Conservation (phyloP, 2,113 vertebrate genomes). For the Gadus macrocephalus region DNA sequence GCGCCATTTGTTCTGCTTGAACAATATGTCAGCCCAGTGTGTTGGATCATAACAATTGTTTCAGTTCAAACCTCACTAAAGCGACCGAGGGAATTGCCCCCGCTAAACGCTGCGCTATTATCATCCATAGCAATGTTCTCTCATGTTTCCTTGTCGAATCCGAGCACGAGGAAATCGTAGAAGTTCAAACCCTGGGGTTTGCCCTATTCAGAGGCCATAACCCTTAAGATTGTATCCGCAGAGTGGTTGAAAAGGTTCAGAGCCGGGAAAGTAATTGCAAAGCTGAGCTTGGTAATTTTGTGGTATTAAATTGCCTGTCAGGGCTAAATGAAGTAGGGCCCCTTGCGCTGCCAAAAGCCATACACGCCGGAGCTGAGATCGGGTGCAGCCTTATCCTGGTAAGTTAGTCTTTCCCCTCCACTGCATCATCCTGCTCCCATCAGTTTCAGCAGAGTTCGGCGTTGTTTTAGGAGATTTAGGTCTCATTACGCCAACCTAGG, state of each 20-base stretch:
- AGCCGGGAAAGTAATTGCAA: slow-evolving; percentile 75
- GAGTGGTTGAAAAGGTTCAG: slow-evolving; percentile 59
- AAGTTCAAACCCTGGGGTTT: slow-evolving; percentile 52
- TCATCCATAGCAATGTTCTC: slow-evolving; percentile 30
- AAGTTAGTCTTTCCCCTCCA: slow-evolving; percentile 62
- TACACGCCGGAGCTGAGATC: slow-evolving; percentile 55
- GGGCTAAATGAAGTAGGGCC: slow-evolving; percentile 72
- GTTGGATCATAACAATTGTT: slow-evolving; percentile 7
- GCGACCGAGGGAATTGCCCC: slow-evolving; percentile 3
- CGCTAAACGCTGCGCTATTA: slow-evolving; percentile 36
- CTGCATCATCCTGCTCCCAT: slow-evolving; percentile 75
- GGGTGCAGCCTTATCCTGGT: slow-evolving; percentile 63
- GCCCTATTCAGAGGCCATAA: slow-evolving; percentile 54
- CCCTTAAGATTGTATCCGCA: slow-evolving; percentile 64
- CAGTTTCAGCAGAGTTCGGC: slow-evolving; percentile 63
- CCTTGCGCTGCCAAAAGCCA: slow-evolving; percentile 69
- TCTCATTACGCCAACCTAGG: slow-evolving; percentile 68
- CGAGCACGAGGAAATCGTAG: slow-evolving; percentile 38
- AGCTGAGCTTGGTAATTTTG: slow-evolving; percentile 75
- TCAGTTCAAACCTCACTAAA: not conserved
- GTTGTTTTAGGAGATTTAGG: slow-evolving; percentile 75
- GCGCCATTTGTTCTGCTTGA: not conserved
- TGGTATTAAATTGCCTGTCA: slow-evolving; percentile 76
- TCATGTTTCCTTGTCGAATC: slow-evolving; percentile 39
- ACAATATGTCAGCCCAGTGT: slow-evolving; percentile 8